These are phyloP conservation scores for Cheilosia variabilis DNA, from an alignment of 2,888 invertebrate species.

Conservation along the genomic window DNA sequence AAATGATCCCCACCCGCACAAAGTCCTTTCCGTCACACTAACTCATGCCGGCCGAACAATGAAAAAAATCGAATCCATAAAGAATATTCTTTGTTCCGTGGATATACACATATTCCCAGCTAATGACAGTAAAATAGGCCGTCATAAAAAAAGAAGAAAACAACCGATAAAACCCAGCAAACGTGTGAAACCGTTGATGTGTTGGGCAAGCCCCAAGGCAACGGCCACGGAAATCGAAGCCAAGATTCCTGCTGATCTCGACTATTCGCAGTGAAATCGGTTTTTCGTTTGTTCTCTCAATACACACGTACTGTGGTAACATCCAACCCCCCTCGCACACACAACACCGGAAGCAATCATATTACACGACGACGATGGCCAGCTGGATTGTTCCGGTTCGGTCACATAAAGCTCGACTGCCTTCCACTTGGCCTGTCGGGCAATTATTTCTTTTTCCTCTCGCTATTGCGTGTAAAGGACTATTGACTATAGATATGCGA, in stretches of 20 bases:
- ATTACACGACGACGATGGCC: constrained; percentile 63
- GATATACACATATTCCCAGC: constrained; percentile 8
- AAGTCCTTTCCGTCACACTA: too few species aligned
- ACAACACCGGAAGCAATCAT: constrained; percentile 66
- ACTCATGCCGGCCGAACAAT: not conserved
- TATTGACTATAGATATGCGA: constrained; percentile 19
- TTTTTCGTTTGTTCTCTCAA: constrained; percentile 32
- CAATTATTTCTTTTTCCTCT: not conserved
- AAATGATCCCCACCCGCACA: too few species aligned
- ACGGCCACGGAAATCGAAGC: not conserved
- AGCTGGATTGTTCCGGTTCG: constrained; percentile 51
- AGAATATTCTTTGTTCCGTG: constrained; percentile 38
- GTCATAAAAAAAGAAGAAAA: constrained; percentile 23
- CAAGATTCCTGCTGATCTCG: constrained; percentile 57
- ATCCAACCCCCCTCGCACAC: not conserved
- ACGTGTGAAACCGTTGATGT: constrained; percentile 54
- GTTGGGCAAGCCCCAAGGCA: constrained; percentile 38
- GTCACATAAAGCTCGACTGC: constrained; percentile 38
- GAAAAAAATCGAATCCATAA: constrained; percentile 11
- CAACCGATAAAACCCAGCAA: constrained; percentile 35
- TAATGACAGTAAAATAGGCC: constrained; percentile 29
- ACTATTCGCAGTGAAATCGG: constrained; percentile 24
- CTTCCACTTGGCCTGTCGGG: constrained; percentile 26
- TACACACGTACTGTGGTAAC: constrained; percentile 6
- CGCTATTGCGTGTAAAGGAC: constrained; percentile 27